phyloP scores from a whole-genome alignment of 92 coral and sea anemone genomes.

The Ricordea florida region DNA sequence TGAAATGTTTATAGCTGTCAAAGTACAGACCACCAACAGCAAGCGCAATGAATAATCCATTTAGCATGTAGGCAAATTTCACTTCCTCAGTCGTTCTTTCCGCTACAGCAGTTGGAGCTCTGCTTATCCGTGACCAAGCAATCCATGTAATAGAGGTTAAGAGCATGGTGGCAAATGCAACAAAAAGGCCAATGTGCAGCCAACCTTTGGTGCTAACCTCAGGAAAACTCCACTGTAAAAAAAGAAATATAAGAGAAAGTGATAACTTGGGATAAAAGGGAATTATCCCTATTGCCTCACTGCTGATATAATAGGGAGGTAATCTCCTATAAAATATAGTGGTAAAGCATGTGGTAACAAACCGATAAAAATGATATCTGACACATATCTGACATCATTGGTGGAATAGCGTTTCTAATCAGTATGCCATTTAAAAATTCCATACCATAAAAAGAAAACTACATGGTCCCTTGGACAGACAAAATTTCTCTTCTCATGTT shows the following conservation, averaged over 20 bases:
- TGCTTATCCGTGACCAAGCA: slow-evolving; percentile 94
- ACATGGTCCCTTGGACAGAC: too few species aligned
- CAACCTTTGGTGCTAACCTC: slow-evolving; percentile 96
- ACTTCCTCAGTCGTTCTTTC: slow-evolving; percentile 95
- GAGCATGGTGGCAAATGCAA: slow-evolving; percentile 93
- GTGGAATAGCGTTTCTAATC: too few species aligned
- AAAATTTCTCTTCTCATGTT: too few species aligned
- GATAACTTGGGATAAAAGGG: too few species aligned
- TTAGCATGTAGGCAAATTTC: slow-evolving; percentile 92
- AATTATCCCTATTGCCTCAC: too few species aligned
- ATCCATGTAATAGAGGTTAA: slow-evolving; percentile 95
- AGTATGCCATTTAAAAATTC: too few species aligned
- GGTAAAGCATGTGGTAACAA: too few species aligned
- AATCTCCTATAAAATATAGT: too few species aligned
- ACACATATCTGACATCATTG: too few species aligned
- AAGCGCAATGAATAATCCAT: slow-evolving; percentile 90
- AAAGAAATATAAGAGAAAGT: background rate
- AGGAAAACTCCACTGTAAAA: slow-evolving; percentile 89
- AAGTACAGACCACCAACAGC: slow-evolving; percentile 96
- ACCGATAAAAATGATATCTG: too few species aligned
- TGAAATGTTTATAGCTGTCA: slow-evolving; percentile 88
- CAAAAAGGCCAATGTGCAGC: slow-evolving; percentile 87
- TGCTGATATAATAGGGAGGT: too few species aligned
- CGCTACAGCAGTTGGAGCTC: slow-evolving; percentile 79
- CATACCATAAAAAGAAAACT: too few species aligned